Conservation (phyloP, 1,140 invertebrate species). For the Chlorops oryzae region DNA sequence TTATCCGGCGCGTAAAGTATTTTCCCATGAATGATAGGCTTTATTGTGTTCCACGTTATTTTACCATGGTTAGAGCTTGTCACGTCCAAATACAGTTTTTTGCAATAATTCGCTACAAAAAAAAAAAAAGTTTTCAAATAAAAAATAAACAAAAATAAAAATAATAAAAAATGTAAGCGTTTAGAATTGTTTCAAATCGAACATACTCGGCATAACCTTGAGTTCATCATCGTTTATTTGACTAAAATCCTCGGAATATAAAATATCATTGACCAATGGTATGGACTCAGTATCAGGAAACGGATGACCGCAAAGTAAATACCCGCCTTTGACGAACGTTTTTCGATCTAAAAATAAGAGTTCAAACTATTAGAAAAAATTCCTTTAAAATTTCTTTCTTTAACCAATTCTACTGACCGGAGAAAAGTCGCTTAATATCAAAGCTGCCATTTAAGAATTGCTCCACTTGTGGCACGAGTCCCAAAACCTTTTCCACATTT, state of each 20-base stretch:
- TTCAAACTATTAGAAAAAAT: constrained; percentile 1
- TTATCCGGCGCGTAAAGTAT: constrained; percentile 57
- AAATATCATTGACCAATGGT: constrained; percentile 48
- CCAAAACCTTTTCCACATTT: constrained; percentile 32
- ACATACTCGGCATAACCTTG: constrained; percentile 57
- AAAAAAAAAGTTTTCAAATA: neutral
- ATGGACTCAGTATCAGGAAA: constrained; percentile 47
- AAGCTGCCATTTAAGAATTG: constrained; percentile 39
- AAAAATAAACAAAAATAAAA: neutral
- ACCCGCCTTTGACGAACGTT: constrained; percentile 51
- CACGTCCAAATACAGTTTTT: constrained; percentile 55
- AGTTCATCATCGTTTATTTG: constrained; percentile 47
- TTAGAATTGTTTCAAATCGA: neutral
- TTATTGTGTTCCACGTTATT: constrained; percentile 61
- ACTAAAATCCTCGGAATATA: constrained; percentile 52
- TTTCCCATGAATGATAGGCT: constrained; percentile 58
- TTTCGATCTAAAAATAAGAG: constrained; percentile 25
- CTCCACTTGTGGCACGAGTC: constrained; percentile 36
- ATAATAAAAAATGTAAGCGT: neutral
- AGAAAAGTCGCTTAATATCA: constrained; percentile 40
- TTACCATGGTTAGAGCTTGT: constrained; percentile 56
- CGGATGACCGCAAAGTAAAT: constrained; percentile 56
- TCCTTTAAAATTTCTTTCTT: no score
- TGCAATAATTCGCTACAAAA: constrained; percentile 56
- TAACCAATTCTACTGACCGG: constrained; percentile 23